Base-by-base conservation (phyloP, 2,888 invertebrate species). In the Microplitis manilae region DNA sequence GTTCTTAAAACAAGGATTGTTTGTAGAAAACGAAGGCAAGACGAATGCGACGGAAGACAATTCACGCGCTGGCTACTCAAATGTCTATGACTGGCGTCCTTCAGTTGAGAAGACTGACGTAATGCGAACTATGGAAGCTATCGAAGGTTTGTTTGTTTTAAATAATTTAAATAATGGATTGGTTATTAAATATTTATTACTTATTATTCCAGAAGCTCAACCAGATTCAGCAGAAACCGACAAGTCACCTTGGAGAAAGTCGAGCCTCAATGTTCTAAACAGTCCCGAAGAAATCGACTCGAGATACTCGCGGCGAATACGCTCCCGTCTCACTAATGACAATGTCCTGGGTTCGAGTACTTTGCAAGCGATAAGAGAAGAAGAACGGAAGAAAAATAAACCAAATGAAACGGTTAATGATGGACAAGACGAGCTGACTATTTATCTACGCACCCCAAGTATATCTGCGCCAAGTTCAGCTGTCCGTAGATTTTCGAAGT, bases 21-120 rank as follows among this genome's bases (percentile, higher is more conserved):
- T 83, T 86, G 0, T 89, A 95, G 96, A 96, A 92, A 95, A 94
- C 91, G 96, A 95, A 92, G 92, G 94, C 84, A 94, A 95, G 90
- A 91, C 95, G 87, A 96, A 95, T 88, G 93, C 95, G 85, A 94
- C 94, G 17, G 96, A 96, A 89, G 94, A 93, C 13, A 93, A 93
- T 85, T 90, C 92, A 78, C 91, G 91, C 41, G 86, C 87, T 75
- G 84, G 87, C 78, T 94, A 94, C 86, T 91, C 93, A 79, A 91
- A 94, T 76, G 93, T 93, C 39, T 94, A 94, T 17, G 95, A 96
- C 86, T 96, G 96, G 96, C 94, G 94, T 84, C 96, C 96, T 40
- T 94, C 94, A 64, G 93, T 95, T 68, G 96, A 96, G 86, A 95
- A 94, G 89, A 94, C 94, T 5, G 96, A 96, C 90, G 95, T 96